Evolutionary conservation across 2,113 vertebrate species (phyloP).

Genomic region (Phocoena phocoena): DNA sequence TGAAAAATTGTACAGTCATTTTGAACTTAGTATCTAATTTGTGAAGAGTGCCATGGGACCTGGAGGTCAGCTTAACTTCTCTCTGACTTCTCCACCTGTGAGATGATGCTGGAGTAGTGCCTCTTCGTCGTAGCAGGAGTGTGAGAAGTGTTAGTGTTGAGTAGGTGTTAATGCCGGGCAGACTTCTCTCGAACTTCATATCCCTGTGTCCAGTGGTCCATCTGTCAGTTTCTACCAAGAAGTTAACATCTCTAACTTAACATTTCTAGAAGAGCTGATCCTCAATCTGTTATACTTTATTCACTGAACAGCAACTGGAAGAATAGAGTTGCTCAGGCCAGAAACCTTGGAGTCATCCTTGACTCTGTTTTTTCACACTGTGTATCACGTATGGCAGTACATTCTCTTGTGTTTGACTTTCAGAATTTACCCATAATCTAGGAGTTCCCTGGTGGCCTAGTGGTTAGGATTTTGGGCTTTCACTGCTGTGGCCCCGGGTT

Average conservation of each 20-base stretch:
- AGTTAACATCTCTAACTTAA: not conserved
- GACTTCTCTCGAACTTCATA: not conserved
- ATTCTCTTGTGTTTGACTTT: not conserved
- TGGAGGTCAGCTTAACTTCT: not conserved
- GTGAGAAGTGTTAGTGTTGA: not conserved
- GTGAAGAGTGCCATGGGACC: not conserved
- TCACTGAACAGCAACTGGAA: not conserved
- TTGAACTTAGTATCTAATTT: not conserved
- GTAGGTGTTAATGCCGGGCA: not conserved
- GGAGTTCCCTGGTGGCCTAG: not conserved
- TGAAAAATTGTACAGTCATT: not conserved
- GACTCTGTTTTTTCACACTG: not conserved
- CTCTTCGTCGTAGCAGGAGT: not conserved
- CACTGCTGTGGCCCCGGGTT: not conserved
- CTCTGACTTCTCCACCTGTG: not conserved
- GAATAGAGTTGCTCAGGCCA: not conserved
- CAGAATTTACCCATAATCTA: not conserved
- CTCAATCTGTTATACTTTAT: not conserved
- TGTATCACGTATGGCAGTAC: not conserved
- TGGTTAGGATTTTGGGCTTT: not conserved
- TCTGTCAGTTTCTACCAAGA: not conserved
- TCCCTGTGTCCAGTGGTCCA: not conserved
- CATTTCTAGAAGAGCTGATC: not conserved
- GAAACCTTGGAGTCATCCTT: not conserved
- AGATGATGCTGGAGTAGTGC: not conserved